Evolutionary conservation across 2,888 invertebrate genomes (phyloP).

Genomic region (Melolontha melolontha): DNA sequence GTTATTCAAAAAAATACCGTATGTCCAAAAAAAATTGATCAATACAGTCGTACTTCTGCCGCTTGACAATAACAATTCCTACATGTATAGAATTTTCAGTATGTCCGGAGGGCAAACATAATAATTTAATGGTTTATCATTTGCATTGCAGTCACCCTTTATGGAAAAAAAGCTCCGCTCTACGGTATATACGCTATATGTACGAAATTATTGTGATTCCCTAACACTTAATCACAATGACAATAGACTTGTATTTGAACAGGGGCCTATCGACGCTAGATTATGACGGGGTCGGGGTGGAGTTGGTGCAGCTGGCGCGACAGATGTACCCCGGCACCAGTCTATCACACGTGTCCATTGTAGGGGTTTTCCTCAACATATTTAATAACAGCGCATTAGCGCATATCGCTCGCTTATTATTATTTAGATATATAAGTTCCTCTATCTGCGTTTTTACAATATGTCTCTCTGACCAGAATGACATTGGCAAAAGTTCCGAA

Average conservation of each 20-base stretch:
- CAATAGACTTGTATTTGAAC: constrained; percentile 35
- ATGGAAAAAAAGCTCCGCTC: constrained; percentile 9
- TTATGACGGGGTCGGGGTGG: constrained; percentile 39
- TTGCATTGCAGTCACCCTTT: constrained; percentile 32
- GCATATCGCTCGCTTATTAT: constrained; percentile 26
- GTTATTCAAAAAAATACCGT: constrained; percentile 4
- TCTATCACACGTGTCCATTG: constrained; percentile 42
- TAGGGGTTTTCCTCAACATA: constrained; percentile 39
- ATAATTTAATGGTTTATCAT: constrained; percentile 34
- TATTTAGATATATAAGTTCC: constrained; percentile 12
- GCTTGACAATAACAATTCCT: constrained; percentile 19
- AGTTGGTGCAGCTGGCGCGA: constrained; percentile 39
- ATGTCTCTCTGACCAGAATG: no score
- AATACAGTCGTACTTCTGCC: constrained; percentile 20
- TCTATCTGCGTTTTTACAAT: constrained; percentile 1
- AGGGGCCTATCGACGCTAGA: constrained; percentile 37
- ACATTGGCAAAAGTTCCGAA: no score
- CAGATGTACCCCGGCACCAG: constrained; percentile 33
- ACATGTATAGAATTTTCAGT: constrained; percentile 16
- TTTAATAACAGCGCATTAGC: constrained; percentile 36
- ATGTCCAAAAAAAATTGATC: constrained; percentile 12
- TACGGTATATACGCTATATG: constrained; percentile 10
- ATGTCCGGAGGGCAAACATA: constrained; percentile 25
- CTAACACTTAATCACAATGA: constrained; percentile 36
- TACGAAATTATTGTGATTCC: constrained; percentile 32